phyloP scores from a whole-genome alignment of 2,113 vertebrate genomes.

The Varanus komodoensis region DNA sequence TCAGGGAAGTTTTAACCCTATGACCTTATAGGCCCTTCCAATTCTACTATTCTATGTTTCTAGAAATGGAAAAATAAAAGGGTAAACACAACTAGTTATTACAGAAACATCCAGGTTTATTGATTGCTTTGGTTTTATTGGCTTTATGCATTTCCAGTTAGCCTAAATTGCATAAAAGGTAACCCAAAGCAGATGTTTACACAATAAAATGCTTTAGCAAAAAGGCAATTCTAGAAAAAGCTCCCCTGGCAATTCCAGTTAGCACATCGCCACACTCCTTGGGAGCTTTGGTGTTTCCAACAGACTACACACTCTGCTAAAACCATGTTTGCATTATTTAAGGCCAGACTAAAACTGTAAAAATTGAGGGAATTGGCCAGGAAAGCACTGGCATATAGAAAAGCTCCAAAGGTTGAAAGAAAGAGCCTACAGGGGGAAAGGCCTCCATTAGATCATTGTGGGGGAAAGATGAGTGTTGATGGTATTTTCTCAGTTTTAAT shows the following conservation, averaged over 20 bases:
- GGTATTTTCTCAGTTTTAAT: conserved; percentile 63
- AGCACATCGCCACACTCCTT: conserved; percentile 38
- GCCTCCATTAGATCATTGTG: conserved; percentile 65
- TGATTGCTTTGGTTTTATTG: background rate
- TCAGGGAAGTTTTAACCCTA: too few species aligned
- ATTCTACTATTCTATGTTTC: background rate
- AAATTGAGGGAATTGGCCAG: conserved; percentile 50
- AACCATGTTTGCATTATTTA: conserved; percentile 57
- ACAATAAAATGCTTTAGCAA: conserved; percentile 56
- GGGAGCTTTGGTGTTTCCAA: background rate
- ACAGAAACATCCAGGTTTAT: background rate
- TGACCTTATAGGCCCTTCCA: too few species aligned
- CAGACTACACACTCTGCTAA: conserved; percentile 49
- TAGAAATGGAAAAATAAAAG: background rate
- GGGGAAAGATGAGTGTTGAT: conserved; percentile 55
- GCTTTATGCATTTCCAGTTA: background rate
- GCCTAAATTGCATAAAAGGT: conserved; percentile 16
- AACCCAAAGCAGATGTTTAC: conserved; percentile 15
- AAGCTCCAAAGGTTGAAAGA: conserved; percentile 24
- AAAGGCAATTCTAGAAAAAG: conserved; percentile 41
- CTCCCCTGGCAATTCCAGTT: conserved; percentile 30
- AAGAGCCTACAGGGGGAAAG: conserved; percentile 20
- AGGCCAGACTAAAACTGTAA: conserved; percentile 34
- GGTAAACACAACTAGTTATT: background rate
- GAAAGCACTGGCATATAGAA: conserved; percentile 55